These are phyloP conservation scores for Brachystomella parvula DNA, from an alignment of 1,140 invertebrate species.

Conservation along the genomic window DNA sequence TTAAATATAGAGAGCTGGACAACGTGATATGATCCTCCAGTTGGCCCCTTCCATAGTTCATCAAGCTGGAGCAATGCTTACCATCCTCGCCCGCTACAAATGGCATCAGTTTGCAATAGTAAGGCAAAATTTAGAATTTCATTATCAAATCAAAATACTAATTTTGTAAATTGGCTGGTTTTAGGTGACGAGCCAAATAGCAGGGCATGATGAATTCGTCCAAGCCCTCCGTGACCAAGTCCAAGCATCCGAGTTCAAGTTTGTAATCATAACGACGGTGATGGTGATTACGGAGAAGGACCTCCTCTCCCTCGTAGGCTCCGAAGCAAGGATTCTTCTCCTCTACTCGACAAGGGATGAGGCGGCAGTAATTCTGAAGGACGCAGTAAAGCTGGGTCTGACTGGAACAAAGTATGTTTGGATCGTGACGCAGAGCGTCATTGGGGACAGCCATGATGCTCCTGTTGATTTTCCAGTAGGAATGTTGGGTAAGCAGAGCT, in stretches of 20 bases:
- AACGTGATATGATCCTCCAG: constrained; percentile 76
- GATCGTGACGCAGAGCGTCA: constrained; percentile 88
- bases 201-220: constrained; percentile 89
- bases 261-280: constrained; percentile 58
- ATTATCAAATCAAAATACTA: neutral
- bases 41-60: constrained; percentile 76
- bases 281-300: constrained; percentile 44
- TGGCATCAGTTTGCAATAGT: constrained; percentile 90
- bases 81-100: constrained; percentile 85
- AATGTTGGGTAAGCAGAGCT: constrained; percentile 67
- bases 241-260: constrained; percentile 79
- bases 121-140: constrained; percentile 43
- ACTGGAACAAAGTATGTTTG: constrained; percentile 92
- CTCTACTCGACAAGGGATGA: constrained; percentile 83
- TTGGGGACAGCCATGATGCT: constrained; percentile 52
- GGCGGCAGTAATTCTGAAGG: constrained; percentile 71
- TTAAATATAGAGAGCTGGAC: constrained; percentile 58
- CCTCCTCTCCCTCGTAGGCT: constrained; percentile 69
- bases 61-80: constrained; percentile 72
- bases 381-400: constrained; percentile 71
- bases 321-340: constrained; percentile 86
- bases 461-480: constrained; percentile 76
- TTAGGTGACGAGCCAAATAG: constrained; percentile 67
- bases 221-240: constrained; percentile 81
- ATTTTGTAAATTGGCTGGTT: neutral